These are phyloP conservation scores for Torymus auratus DNA, from an alignment of 2,888 invertebrate species.

Conservation along the genomic window DNA sequence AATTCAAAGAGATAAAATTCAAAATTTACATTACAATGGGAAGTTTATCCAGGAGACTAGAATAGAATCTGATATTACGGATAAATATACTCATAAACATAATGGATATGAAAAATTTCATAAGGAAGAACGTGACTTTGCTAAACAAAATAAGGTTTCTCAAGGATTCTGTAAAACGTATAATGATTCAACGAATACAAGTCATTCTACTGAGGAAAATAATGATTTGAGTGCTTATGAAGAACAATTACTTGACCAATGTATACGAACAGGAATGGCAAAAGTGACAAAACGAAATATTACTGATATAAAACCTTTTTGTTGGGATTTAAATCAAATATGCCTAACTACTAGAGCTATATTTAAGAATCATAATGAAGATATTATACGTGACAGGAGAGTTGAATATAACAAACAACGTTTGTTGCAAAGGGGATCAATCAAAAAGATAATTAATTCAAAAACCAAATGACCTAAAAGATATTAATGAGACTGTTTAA, in stretches of 20 bases:
- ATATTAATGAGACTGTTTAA: not conserved
- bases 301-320: conserved; percentile 53
- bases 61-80: not conserved
- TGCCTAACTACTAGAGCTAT: conserved; percentile 56
- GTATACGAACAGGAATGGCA: conserved; percentile 56
- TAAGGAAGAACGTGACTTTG: not conserved
- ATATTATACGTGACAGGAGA: conserved; percentile 23
- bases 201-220: conserved; percentile 12
- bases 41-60: not conserved
- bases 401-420: not conserved
- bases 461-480: conserved; percentile 1
- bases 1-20: not conserved
- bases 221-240: conserved; percentile 46
- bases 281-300: conserved; percentile 53
- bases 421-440: conserved; percentile 16
- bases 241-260: conserved; percentile 56
- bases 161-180: not conserved
- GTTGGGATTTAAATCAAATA: conserved; percentile 56
- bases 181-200: conserved; percentile 5
- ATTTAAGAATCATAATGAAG: conserved; percentile 14
- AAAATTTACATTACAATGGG: conserved; percentile 12
- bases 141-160: conserved; percentile 8
- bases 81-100: conserved; percentile 1
- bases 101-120: not conserved
- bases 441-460: conserved; percentile 1